phyloP scores from a whole-genome alignment of 2,888 invertebrate genomes.

The Hirtodrosophila duncani region DNA sequence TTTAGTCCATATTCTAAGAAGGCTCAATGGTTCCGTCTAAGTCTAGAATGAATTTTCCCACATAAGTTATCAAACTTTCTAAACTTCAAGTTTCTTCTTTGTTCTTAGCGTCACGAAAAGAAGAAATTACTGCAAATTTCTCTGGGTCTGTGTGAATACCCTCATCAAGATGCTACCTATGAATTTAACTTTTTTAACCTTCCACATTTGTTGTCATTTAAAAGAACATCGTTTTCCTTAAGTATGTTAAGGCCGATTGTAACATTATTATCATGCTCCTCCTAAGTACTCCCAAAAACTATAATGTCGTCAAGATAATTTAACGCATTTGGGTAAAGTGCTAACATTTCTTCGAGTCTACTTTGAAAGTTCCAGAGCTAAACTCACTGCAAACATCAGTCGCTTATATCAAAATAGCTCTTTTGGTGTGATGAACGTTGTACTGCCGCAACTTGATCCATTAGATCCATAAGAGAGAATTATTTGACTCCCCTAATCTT shows the following conservation, averaged over 20 bases:
- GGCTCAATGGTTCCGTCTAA: neutral
- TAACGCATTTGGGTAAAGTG: conserved; percentile 7
- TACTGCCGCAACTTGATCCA: neutral
- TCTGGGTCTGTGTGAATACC: conserved; percentile 45
- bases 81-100: no score
- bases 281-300: conserved; percentile 30
- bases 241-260: conserved; percentile 41
- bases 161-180: no score
- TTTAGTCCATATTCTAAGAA: neutral
- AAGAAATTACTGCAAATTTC: conserved; percentile 37
- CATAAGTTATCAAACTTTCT: no score
- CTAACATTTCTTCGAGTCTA: neutral
- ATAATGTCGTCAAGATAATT: conserved; percentile 48
- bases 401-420: conserved; percentile 5
- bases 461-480: conserved; percentile 1
- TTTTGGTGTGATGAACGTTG: neutral
- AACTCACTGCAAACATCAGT: neutral
- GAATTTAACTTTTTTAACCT: conserved; percentile 36
- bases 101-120: no score
- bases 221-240: conserved; percentile 39
- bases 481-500: neutral
- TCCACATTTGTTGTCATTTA: conserved; percentile 60
- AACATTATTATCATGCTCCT: conserved; percentile 57
- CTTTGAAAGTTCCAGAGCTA: conserved; percentile 9
- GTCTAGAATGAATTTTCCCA: no score